Evolutionary conservation across 1,140 invertebrate species (phyloP).

Genomic region (Hetaerina americana): DNA sequence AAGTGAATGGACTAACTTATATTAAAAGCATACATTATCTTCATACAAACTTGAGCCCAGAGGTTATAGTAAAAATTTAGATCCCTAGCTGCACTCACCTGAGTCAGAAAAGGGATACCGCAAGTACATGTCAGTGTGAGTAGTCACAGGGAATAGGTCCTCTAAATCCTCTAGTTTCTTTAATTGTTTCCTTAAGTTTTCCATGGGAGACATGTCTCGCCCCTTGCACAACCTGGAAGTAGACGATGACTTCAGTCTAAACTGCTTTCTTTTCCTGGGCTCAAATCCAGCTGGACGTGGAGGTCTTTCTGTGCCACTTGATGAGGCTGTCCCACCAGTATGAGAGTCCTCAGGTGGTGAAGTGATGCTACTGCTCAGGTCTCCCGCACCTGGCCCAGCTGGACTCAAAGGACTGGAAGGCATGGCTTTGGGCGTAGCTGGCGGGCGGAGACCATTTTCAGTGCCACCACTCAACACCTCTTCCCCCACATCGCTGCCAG

Average conservation of each 20-base stretch:
- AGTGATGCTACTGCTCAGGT: background rate
- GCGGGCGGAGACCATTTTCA: background rate
- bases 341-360: background rate
- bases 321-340: background rate
- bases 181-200: conserved; percentile 58
- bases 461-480: background rate
- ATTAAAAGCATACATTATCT: no score
- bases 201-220: conserved; percentile 45
- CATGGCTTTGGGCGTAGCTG: background rate
- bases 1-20: no score
- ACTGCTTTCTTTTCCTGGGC: background rate
- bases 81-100: conserved; percentile 34
- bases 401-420: background rate
- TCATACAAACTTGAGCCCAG: no score
- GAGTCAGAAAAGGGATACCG: conserved; percentile 58
- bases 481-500: background rate
- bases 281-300: background rate
- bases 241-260: conserved; percentile 43
- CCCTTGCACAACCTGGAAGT: conserved; percentile 38
- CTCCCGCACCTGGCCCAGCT: background rate
- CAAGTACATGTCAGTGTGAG: conserved; percentile 48
- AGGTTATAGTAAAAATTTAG: no score
- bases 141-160: conserved; percentile 56
- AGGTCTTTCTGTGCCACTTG: background rate
- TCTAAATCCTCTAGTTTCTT: conserved; percentile 65